Conservation (phyloP, 1,140 invertebrate species). For the Drosophila chauvacae region DNA sequence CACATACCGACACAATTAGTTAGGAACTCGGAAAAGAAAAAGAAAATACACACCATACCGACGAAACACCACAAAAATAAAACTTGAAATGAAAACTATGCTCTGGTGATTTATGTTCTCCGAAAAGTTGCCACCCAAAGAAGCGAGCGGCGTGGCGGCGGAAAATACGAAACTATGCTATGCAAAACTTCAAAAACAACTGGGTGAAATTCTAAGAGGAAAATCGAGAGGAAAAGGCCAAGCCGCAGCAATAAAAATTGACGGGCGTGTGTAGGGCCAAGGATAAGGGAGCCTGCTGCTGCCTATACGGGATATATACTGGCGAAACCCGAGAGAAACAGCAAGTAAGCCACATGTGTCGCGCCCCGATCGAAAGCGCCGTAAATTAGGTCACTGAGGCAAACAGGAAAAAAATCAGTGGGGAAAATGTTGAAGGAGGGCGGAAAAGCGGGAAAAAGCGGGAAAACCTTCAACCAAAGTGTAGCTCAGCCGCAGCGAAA, state of each 20-base stretch:
- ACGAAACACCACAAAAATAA: conserved; percentile 43
- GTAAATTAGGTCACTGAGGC: conserved; percentile 74
- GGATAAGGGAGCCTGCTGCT: conserved; percentile 46
- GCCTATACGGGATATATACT: conserved; percentile 40
- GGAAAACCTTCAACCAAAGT: conserved; percentile 41
- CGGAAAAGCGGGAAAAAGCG: conserved; percentile 16
- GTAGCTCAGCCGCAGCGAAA: conserved; percentile 53
- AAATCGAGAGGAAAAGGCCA: conserved; percentile 13
- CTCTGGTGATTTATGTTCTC: conserved; percentile 69
- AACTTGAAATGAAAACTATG: conserved; percentile 57
- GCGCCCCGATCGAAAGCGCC: conserved; percentile 73
- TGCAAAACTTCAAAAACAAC: conserved; percentile 76
- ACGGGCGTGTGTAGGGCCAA: conserved; percentile 38
- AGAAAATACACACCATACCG: conserved; percentile 10
- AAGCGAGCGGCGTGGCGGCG: conserved; percentile 14
- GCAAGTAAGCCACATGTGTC: conserved; percentile 66
- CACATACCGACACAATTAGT: conserved; percentile 57
- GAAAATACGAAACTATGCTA: conserved; percentile 59
- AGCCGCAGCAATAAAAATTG: conserved; percentile 75
- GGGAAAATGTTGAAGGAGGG: conserved; percentile 4
- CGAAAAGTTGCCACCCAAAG: conserved; percentile 46
- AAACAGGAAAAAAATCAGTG: conserved; percentile 12
- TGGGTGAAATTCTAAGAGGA: conserved; percentile 4
- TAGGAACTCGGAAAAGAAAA: conserved; percentile 21
- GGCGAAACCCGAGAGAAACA: conserved; percentile 26